Evolutionary conservation across 2,888 invertebrate species (phyloP).

Genomic region (Agrotis segetum): DNA sequence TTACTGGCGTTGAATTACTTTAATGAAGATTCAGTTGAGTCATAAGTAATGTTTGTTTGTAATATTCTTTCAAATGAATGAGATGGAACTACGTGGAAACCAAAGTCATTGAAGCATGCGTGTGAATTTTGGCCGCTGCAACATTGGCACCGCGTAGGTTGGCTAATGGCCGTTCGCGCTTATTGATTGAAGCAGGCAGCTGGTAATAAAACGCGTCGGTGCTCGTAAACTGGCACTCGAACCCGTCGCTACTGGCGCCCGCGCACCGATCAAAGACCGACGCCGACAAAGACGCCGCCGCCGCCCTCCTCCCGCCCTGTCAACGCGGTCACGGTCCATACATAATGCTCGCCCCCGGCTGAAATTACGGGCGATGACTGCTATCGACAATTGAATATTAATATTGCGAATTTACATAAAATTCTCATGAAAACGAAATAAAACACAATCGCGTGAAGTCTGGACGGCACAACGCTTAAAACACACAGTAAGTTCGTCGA

Average conservation of each 20-base stretch:
- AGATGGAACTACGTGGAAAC: slow-evolving; percentile 38
- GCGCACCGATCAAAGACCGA: slow-evolving; percentile 84
- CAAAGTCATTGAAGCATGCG: slow-evolving; percentile 65
- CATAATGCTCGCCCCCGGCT: slow-evolving; percentile 82
- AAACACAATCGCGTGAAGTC: slow-evolving; percentile 69
- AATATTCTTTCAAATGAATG: slow-evolving; percentile 25
- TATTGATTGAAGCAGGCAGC: slow-evolving; percentile 84
- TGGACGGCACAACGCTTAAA: slow-evolving; percentile 67
- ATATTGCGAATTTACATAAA: slow-evolving; percentile 81
- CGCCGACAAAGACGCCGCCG: slow-evolving; percentile 85
- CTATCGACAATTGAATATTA: slow-evolving; percentile 86
- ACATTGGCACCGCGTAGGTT: slow-evolving; percentile 70
- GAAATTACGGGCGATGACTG: slow-evolving; percentile 84
- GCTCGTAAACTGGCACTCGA: slow-evolving; percentile 88
- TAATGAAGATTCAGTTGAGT: neutral
- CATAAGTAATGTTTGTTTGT: slow-evolving; percentile 10
- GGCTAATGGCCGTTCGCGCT: slow-evolving; percentile 78
- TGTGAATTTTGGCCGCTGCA: slow-evolving; percentile 71
- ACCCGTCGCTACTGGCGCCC: slow-evolving; percentile 81
- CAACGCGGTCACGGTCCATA: slow-evolving; percentile 87
- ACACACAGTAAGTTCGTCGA: slow-evolving; percentile 76
- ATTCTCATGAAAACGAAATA: slow-evolving; percentile 74
- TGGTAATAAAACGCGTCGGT: slow-evolving; percentile 84
- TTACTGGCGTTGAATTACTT: slow-evolving; percentile 14
- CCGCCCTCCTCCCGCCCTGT: slow-evolving; percentile 80